phyloP scores from a whole-genome alignment of 1,140 invertebrate genomes.

The Aricia agestis region DNA sequence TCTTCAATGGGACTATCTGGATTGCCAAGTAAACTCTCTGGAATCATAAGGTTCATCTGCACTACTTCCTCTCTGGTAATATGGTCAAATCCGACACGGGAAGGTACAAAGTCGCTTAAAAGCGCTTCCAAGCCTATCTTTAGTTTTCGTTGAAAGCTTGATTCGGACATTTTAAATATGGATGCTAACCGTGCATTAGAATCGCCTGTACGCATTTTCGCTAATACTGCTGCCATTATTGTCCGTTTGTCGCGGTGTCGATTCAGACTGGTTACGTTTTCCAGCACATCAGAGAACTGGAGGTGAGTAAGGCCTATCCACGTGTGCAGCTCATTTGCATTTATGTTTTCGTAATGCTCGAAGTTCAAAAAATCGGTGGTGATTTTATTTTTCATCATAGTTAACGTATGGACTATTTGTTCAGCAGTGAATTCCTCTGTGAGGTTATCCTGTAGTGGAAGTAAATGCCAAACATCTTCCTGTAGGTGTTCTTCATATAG shows the following conservation, averaged over 20 bases:
- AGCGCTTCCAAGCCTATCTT: conserved; percentile 11
- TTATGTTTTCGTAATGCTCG: conserved; percentile 1
- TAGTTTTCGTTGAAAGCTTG: conserved; percentile 8
- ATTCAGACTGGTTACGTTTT: conserved; percentile 10
- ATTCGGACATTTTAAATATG: conserved; percentile 10
- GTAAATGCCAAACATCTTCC: too few species aligned
- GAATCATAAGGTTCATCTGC: not conserved
- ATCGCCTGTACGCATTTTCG: conserved; percentile 14
- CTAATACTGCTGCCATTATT: conserved; percentile 13
- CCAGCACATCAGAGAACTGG: conserved; percentile 16
- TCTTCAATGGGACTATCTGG: too few species aligned
- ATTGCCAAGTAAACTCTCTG: too few species aligned
- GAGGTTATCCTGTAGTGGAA: not conserved
- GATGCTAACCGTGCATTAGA: conserved; percentile 12
- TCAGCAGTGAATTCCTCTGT: conserved; percentile 3
- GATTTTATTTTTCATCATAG: not conserved
- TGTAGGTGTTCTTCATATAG: conserved; percentile 11
- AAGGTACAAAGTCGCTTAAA: conserved; percentile 4
- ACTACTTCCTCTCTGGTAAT: conserved; percentile 13
- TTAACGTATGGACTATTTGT: not conserved
- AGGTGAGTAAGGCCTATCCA: conserved; percentile 8
- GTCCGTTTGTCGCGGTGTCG: conserved; percentile 7
- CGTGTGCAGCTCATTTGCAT: conserved; percentile 11
- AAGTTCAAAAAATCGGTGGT: not conserved
- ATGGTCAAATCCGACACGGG: conserved; percentile 14